Evolutionary conservation across 2,113 vertebrate genomes (phyloP).

Genomic region (Toxotes jaculatrix): DNA sequence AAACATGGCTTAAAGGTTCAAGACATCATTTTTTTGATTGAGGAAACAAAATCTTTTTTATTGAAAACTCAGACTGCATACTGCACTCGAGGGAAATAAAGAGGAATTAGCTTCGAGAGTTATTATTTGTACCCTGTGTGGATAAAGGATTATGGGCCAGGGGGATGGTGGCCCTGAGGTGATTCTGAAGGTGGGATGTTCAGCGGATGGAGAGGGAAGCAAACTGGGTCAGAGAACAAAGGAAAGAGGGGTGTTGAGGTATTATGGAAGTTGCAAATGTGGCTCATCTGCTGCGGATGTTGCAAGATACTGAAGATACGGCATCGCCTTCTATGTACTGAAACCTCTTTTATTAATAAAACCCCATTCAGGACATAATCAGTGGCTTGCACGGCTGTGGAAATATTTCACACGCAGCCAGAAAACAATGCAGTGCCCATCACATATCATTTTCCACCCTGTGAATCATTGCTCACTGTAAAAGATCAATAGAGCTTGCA

Average conservation of each 20-base stretch:
- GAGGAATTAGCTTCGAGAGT: conserved; percentile 66
- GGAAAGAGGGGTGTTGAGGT: conserved; percentile 26
- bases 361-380: conserved; percentile 23
- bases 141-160: conserved; percentile 46
- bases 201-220: conserved; percentile 33
- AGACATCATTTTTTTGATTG: conserved; percentile 54
- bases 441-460: conserved; percentile 44
- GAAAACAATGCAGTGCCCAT: conserved; percentile 46
- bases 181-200: conserved; percentile 52
- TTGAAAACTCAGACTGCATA: conserved; percentile 52
- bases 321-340: neutral
- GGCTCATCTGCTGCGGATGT: conserved; percentile 29
- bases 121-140: conserved; percentile 63
- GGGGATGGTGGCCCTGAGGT: conserved; percentile 49
- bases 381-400: neutral
- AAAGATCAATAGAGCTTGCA: conserved; percentile 59
- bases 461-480: conserved; percentile 36
- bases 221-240: conserved; percentile 77
- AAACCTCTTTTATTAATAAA: conserved; percentile 38
- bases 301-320: conserved; percentile 46
- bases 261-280: conserved; percentile 57
- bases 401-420: conserved; percentile 29
- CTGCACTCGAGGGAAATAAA: conserved; percentile 77
- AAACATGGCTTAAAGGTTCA: conserved; percentile 50
- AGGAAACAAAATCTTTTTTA: conserved; percentile 64